Conservation (phyloP, 2,797 vertebrate species). For the Champsocephalus gunnari region DNA sequence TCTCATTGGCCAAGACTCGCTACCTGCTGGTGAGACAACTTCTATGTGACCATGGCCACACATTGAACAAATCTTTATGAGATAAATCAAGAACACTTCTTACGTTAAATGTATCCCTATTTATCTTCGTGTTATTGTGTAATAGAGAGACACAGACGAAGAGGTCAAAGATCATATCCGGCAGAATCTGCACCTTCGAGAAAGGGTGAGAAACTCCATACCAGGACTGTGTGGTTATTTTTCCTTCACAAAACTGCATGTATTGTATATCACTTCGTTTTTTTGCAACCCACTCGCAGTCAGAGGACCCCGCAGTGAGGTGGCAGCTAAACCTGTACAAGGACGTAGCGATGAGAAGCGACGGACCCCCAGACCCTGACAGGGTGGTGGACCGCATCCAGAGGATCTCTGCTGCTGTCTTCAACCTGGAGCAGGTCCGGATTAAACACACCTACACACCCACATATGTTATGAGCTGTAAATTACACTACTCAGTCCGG, state of each 20-base stretch:
- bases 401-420: conserved; percentile 98
- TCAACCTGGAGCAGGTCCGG: conserved; percentile 95
- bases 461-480: neutral
- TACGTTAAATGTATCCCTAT: neutral
- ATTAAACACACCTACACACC: neutral
- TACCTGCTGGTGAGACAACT: conserved; percentile 89
- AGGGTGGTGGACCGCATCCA: conserved; percentile 94
- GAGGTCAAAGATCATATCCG: conserved; percentile 96
- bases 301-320: conserved; percentile 96
- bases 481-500: neutral
- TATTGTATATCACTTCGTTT: neutral
- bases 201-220: conserved; percentile 86
- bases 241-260: neutral
- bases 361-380: conserved; percentile 90
- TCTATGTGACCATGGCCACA: neutral
- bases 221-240: neutral
- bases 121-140: conserved; percentile 40
- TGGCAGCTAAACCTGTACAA: conserved; percentile 99
- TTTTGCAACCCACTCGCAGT: conserved; percentile 76
- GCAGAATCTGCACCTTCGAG: conserved; percentile 95
- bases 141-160: conserved; percentile 96
- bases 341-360: conserved; percentile 89
- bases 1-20: conserved; percentile 93
- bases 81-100: neutral
- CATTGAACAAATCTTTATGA: neutral